phyloP scores from a whole-genome alignment of 2,113 vertebrate genomes.

The Rhegmatorhina hoffmannsi region DNA sequence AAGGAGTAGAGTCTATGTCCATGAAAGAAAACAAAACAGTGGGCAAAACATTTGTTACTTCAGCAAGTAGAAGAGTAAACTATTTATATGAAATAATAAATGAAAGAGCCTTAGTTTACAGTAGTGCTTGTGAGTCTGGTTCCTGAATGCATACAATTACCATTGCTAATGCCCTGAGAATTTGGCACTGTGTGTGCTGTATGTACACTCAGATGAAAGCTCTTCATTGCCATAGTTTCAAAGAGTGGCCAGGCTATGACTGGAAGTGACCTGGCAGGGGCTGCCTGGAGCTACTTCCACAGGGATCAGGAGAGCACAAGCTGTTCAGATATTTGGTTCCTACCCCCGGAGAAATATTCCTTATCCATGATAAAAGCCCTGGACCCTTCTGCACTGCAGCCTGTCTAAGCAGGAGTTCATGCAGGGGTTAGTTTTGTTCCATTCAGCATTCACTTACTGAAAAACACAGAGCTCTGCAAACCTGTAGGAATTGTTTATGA shows the following conservation, averaged over 20 bases:
- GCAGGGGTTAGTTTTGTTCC: neutral
- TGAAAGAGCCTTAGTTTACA: conserved; percentile 52
- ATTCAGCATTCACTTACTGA: neutral
- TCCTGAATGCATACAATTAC: conserved; percentile 50
- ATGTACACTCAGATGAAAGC: neutral
- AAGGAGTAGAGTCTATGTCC: neutral
- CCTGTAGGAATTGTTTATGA: neutral
- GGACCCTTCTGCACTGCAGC: neutral
- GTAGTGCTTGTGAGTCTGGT: conserved; percentile 18
- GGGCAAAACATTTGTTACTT: conserved; percentile 27
- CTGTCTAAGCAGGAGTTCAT: neutral
- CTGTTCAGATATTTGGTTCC: neutral
- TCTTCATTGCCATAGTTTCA: conserved; percentile 28
- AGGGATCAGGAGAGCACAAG: neutral
- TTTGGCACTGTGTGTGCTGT: conserved; percentile 4
- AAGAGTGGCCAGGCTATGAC: neutral
- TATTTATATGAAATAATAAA: conserved; percentile 66
- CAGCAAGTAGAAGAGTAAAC: conserved; percentile 57
- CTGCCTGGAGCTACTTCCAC: neutral
- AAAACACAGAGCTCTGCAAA: neutral
- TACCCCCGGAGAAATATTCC: neutral
- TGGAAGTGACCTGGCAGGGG: neutral
- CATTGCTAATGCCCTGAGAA: conserved; percentile 50
- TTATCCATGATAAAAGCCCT: neutral
- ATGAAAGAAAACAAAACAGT: conserved; percentile 45